Conservation (phyloP, 2,113 vertebrate species). For the Periophthalmodon schlosseri region DNA sequence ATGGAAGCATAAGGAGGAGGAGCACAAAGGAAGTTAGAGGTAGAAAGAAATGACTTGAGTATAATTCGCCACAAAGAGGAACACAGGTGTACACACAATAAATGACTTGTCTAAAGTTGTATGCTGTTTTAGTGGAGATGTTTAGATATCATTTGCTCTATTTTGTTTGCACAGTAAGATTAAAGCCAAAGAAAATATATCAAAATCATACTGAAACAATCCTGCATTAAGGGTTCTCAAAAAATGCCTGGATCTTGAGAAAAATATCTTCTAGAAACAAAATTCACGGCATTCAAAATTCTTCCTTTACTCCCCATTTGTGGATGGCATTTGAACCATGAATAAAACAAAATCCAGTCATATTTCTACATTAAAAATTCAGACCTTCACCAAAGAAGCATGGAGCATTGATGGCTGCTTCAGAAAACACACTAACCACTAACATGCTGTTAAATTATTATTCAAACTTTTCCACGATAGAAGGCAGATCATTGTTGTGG, state of each 20-base stretch:
- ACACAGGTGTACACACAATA: constrained; percentile 14
- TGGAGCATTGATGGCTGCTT: too few species aligned
- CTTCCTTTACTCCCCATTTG: too few species aligned
- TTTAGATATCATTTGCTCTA: not conserved
- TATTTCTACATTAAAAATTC: too few species aligned
- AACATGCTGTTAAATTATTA: not conserved
- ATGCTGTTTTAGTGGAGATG: not conserved
- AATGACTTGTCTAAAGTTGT: not conserved
- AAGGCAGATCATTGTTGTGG: not conserved
- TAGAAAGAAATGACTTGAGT: constrained; percentile 10
- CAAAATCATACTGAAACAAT: not conserved
- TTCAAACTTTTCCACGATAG: not conserved
- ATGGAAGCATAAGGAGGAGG: constrained; percentile 42
- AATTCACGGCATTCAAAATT: too few species aligned
- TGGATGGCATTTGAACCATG: too few species aligned
- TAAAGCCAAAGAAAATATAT: not conserved
- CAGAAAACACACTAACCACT: too few species aligned
- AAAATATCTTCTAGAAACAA: not conserved
- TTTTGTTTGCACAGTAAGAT: not conserved
- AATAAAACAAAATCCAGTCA: too few species aligned
- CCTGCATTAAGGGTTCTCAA: not conserved
- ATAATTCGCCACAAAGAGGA: constrained; percentile 28
- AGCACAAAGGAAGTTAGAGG: not conserved
- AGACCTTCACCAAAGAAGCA: too few species aligned
- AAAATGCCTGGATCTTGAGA: not conserved